A percentile compares a stretch with the other conserved stretches of the same genome.
Conservation (phyloP, 2,888 invertebrate species). For the Patella pellucida region DNA sequence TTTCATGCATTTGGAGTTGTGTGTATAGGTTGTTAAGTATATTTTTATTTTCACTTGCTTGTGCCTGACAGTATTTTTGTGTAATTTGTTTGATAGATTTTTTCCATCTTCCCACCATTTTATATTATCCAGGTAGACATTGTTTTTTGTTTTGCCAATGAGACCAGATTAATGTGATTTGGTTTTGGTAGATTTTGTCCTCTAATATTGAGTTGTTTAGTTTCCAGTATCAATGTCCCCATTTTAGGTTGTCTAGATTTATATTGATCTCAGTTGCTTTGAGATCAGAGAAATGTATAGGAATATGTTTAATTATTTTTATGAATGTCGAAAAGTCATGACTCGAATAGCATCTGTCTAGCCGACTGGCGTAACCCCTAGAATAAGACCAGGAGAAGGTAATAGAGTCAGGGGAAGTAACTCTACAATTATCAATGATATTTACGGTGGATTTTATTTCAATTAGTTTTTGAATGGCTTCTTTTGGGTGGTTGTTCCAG, state of each 20-base stretch:
- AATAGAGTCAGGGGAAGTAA: neutral
- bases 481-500: neutral
- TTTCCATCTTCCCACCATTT: conserved; percentile 2
- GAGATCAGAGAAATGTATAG: neutral
- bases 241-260: neutral
- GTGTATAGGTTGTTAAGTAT: neutral
- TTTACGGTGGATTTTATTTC: neutral
- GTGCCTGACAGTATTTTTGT: neutral
- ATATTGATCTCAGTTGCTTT: neutral
- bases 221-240: neutral
- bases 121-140: neutral
- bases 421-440: neutral
- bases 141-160: neutral
- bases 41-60: neutral
- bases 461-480: neutral
- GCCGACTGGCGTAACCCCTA: neutral
- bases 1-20: neutral
- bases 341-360: neutral
- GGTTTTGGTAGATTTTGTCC: neutral
- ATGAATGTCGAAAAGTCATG: neutral
- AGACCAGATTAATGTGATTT: neutral
- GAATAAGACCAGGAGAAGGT: neutral
- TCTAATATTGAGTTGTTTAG: neutral
- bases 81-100: neutral
- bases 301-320: neutral